Percentiles rank a stretch among this genome's conserved stretches.
Conservation (phyloP, 2,113 vertebrate genomes). For the Prunella fulvescens region DNA sequence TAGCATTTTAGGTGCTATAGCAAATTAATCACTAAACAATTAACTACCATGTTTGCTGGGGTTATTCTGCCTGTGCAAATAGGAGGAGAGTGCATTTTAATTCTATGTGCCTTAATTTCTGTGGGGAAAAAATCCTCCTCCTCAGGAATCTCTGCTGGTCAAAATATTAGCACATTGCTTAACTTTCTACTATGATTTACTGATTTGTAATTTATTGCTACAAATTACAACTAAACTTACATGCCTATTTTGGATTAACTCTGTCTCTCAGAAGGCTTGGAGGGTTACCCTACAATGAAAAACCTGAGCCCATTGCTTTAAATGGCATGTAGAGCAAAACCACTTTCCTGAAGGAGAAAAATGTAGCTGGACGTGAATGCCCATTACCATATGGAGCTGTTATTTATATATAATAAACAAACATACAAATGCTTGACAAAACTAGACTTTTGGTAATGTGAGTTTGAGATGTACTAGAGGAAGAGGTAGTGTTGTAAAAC, state of each 20-base stretch:
- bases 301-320: neutral
- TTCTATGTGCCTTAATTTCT: neutral
- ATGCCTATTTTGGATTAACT: neutral
- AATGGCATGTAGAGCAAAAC: neutral
- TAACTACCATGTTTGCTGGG: neutral
- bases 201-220: neutral
- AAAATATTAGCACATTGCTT: neutral
- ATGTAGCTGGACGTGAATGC: fast-evolving
- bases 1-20: neutral
- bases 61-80: neutral
- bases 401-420: neutral
- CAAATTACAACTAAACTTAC: neutral
- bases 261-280: neutral
- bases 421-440: neutral
- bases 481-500: neutral
- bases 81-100: neutral
- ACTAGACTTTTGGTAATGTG: neutral
- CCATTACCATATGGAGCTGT: neutral
- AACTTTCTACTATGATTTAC: neutral
- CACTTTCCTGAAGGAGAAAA: neutral
- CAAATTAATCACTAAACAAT: neutral
- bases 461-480: neutral
- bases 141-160: neutral
- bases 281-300: neutral
- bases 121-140: neutral